phyloP scores from a whole-genome alignment of 1,140 invertebrate species.

The Polyergus mexicanus region DNA sequence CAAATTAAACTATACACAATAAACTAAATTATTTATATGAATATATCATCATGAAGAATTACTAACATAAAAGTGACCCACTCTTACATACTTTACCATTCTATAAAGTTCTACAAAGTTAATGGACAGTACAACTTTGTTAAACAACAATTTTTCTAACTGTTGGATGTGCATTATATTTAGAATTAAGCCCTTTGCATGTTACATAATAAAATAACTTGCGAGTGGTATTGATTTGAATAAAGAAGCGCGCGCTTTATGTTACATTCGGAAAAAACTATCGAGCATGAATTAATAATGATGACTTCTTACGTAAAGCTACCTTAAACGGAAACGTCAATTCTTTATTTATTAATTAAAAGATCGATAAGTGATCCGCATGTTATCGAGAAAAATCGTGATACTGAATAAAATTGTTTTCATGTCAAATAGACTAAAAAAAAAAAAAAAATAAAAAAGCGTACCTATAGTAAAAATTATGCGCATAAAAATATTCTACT shows the following conservation, averaged over 20 bases:
- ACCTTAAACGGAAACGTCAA: conserved; percentile 15
- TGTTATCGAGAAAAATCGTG: not conserved
- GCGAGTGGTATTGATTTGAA: conserved; percentile 41
- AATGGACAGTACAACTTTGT: not conserved
- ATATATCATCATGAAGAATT: not conserved
- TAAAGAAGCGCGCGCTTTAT: conserved; percentile 21
- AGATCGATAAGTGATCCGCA: not conserved
- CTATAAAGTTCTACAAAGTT: not conserved
- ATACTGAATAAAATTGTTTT: not conserved
- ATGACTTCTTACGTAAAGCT: not conserved
- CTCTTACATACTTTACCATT: not conserved
- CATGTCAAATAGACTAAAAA: not conserved
- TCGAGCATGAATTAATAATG: conserved; percentile 33
- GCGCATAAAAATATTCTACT: conserved; percentile 33
- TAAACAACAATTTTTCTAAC: conserved; percentile 6
- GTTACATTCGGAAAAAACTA: conserved; percentile 16
- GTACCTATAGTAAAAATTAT: not conserved
- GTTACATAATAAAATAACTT: conserved; percentile 47
- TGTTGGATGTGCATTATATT: conserved; percentile 8
- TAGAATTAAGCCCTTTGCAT: conserved; percentile 24
- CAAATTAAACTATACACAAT: not conserved
- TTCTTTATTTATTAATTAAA: conserved; percentile 39
- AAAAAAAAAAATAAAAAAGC: not conserved
- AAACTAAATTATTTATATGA: not conserved
- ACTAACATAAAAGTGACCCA: not conserved